Evolutionary conservation across 1,140 invertebrate species (phyloP).

Genomic region (Drosophila grimshawi): DNA sequence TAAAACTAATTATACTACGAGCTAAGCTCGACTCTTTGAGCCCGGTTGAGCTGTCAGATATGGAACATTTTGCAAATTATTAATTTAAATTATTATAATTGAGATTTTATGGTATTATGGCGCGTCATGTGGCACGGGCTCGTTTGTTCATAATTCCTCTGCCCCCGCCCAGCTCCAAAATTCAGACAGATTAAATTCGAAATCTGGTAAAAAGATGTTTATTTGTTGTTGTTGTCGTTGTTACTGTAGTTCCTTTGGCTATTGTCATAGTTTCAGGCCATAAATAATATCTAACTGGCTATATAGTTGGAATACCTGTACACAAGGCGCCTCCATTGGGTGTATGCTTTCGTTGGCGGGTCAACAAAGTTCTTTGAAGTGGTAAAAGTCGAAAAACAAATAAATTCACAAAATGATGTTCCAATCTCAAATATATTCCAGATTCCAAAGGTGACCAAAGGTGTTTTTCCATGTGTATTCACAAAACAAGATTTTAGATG

Average conservation of each 20-base stretch:
- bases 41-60: constrained; percentile 43
- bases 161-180: too few relatives aligned
- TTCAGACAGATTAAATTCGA: constrained; percentile 7
- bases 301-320: constrained; percentile 32
- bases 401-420: too few relatives aligned
- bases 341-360: not conserved
- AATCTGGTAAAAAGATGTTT: not conserved
- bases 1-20: constrained; percentile 4
- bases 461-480: too few relatives aligned
- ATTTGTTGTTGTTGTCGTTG: not conserved
- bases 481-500: too few relatives aligned
- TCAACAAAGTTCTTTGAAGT: too few relatives aligned
- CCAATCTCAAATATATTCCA: too few relatives aligned
- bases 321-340: not conserved
- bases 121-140: constrained; percentile 26
- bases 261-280: constrained; percentile 22
- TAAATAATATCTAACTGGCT: constrained; percentile 51
- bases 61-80: constrained; percentile 39
- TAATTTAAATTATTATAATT: constrained; percentile 61
- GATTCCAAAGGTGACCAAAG: too few relatives aligned
- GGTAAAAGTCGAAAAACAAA: too few relatives aligned
- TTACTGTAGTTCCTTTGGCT: constrained; percentile 27
- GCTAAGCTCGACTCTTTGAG: not conserved
- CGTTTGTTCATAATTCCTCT: constrained; percentile 5
- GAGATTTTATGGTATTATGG: constrained; percentile 53